Conservation (phyloP, 2,113 vertebrate species). For the Colinus virginianus region DNA sequence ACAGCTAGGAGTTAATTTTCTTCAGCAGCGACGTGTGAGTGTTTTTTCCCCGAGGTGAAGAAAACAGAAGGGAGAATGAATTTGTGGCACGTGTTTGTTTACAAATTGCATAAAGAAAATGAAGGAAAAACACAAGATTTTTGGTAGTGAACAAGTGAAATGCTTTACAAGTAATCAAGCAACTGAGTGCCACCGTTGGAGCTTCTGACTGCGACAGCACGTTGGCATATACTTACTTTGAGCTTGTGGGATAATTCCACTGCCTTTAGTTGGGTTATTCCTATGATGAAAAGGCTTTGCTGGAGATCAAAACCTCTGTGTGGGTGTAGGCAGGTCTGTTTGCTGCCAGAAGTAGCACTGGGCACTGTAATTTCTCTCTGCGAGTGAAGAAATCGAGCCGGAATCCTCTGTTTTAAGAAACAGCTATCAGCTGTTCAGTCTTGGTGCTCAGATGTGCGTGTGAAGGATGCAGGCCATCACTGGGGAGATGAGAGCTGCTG, state of each 20-base stretch:
- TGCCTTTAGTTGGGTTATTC: conserved; percentile 28
- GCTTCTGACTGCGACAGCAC: not conserved
- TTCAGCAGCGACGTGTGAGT: conserved; percentile 1
- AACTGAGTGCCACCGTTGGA: not conserved
- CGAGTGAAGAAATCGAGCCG: not conserved
- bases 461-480: not conserved
- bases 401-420: not conserved
- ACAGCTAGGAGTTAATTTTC: conserved; percentile 54
- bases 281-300: not conserved
- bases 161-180: conserved; percentile 37
- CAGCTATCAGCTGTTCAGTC: not conserved
- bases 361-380: not conserved
- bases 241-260: not conserved
- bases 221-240: not conserved
- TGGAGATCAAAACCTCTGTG: not conserved
- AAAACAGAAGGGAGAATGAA: conserved; percentile 2
- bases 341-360: not conserved
- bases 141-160: not conserved
- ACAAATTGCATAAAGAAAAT: not conserved
- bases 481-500: not conserved
- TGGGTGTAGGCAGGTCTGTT: not conserved
- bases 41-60: conserved; percentile 14
- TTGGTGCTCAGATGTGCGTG: not conserved
- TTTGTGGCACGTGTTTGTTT: not conserved
- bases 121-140: not conserved